Evolutionary conservation across 2,797 vertebrate genomes (phyloP).

Genomic region (Pteropus rufus): DNA sequence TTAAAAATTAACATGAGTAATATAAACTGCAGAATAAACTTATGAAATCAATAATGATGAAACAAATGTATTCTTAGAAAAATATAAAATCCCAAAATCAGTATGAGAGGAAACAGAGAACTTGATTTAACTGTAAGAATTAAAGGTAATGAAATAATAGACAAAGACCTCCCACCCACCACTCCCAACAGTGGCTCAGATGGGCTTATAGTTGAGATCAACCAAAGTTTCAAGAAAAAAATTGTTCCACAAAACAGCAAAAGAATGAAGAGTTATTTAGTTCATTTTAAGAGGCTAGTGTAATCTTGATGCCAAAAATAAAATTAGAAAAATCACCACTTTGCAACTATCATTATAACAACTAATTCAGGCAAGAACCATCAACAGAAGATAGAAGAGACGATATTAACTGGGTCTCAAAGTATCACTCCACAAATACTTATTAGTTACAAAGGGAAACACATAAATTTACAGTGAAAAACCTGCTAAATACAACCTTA

Average conservation of each 20-base stretch:
- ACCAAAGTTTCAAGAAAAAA: neutral
- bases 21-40: neutral
- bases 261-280: neutral
- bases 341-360: neutral
- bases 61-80: neutral
- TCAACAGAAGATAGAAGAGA: neutral
- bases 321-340: neutral
- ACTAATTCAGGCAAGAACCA: neutral
- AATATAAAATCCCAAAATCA: neutral
- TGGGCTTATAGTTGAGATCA: neutral
- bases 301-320: neutral
- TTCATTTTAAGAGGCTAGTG: neutral
- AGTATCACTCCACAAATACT: neutral
- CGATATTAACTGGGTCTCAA: neutral
- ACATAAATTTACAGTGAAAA: neutral
- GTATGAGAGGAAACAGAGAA: neutral
- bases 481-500: neutral
- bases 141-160: neutral
- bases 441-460: neutral
- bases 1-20: neutral
- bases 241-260: neutral
- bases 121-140: neutral
- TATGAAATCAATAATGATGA: neutral
- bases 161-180: neutral
- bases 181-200: neutral